Evolutionary conservation across 2,113 vertebrate species (phyloP), one percentile per base, ranked within the genome.

Genomic region (Cavia porcellus): DNA sequence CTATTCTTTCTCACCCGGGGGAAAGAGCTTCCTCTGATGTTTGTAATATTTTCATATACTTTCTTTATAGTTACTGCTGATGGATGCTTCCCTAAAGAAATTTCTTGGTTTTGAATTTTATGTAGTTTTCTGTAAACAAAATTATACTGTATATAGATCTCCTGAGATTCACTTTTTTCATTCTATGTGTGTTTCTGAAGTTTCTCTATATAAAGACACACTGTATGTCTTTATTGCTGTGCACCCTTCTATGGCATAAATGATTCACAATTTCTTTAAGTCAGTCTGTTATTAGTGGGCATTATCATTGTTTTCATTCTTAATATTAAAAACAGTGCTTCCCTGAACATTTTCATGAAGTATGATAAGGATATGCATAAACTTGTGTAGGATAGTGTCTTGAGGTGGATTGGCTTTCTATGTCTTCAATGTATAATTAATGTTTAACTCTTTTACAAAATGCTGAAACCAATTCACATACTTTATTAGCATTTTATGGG

Each of bases 71-170:
- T 89, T 89, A 82, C 25, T 9, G 47, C 30, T 66, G 66, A 90
- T 61, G 38, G 52, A 79, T 96, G 55, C 45, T 93, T 94, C 74
- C 42, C n/a, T 87, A 90, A 94, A 62, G 62, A 89, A 74, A 94
- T 90, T 74, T 30, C 47, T 92, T 90, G 52, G 61, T 92, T 96
- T 92, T 79, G 32, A 95, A 55, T 68, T 81, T 96, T 77, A n/a
- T 93, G 30, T 93, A 64, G 19, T 72, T 91, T 82, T 94, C 68
- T 89, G 72, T 84, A 94, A 96, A 85, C 92, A 64, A 75, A 87
- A 92, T 97, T 90, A 74, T 25, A 74, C 35, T n/a, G 14, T n/a
- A 10, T 55, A 42, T 86, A n/a, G 47, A 45, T 95, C 94, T 95
- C 91, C 22, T 42, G 59, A 95, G 91, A 81, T 68, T 86, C 57